Base-by-base conservation (phyloP, 2,113 vertebrate species). In the Thermophis baileyi region DNA sequence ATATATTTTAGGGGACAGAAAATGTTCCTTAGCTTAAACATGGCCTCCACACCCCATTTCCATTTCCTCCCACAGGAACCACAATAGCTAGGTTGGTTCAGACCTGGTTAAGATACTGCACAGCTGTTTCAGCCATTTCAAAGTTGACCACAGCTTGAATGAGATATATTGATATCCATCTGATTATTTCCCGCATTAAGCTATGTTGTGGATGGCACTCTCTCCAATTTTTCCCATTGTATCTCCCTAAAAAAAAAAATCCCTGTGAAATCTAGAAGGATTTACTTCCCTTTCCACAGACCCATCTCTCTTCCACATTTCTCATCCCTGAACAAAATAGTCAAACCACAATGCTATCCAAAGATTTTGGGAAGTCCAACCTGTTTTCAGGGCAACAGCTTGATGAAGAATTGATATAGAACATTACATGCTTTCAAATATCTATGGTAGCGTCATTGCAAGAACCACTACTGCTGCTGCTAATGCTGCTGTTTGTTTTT, bases 71-170 rank as follows among this genome's bases (percentile, higher is more conserved):
- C 35, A 40, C 47, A 54, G 91, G 44, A 54, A 92, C 57, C 87
- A 46, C 88, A 51, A 50, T 85, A 35, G 63, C 40, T 49, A 35
- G 87, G 14, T 87, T 49, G 4, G 12, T 1, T 74, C 25, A 0
- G 1, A 16, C 54, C 93, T 69, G 46, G 88, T 49, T 25, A 1
- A 90, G 20, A 49, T 0, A 44, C 89, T 24, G 24, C 91, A 50
- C 88, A 96, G 93, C 92, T 95, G 90, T 89, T 94, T 60, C 92
- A 90, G 92, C 25, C 92, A 90, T 93, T 93, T 63, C 54, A 63
- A 50, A 44, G 54, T 44, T 87, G 89, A 90, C 74, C 81, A 87
- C 46, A 93, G 14, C 85, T 94, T 89, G 94, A 60, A 93, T 88
- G 91, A 95, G 93, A 89, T 46, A 88, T 94, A 87, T 18, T 86